Conservation (phyloP, 2,113 vertebrate genomes). For the Cottus gobio region DNA sequence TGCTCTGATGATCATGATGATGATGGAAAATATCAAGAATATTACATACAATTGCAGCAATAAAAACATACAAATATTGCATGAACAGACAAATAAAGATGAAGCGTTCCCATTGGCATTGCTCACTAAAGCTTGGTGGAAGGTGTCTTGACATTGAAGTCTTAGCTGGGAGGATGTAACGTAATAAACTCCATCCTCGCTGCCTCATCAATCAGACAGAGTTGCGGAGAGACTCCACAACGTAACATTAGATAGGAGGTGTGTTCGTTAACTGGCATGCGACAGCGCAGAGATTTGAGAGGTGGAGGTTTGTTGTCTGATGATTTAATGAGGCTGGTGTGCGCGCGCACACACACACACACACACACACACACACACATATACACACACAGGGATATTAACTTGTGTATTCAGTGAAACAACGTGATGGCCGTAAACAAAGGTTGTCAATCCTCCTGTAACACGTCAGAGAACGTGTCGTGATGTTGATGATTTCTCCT, state of each 20-base stretch:
- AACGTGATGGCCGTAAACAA: background rate
- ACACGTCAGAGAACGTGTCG: background rate
- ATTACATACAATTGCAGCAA: background rate
- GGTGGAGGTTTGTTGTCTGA: constrained; percentile 39
- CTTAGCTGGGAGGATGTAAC: constrained; percentile 37
- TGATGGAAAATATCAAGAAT: background rate
- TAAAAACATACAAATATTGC: background rate
- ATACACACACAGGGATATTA: background rate
- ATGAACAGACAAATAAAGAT: background rate
- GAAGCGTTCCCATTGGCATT: background rate
- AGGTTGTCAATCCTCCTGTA: background rate
- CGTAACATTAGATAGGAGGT: constrained; percentile 37
- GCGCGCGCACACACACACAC: background rate
- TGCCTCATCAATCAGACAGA: constrained; percentile 46
- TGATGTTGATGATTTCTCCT: no score
- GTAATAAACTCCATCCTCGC: constrained; percentile 30
- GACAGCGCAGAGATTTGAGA: constrained; percentile 21
- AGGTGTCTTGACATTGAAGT: constrained; percentile 26
- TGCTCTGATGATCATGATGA: background rate
- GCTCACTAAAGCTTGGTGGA: constrained; percentile 8
- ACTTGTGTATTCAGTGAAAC: background rate
- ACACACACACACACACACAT: constrained; percentile 22
- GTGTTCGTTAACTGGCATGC: constrained; percentile 24
- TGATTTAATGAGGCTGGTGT: constrained; percentile 58
- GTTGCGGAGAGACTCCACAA: constrained; percentile 22